Evolutionary conservation across 1,140 invertebrate genomes (phyloP).

Genomic region (Geopemphigus sp.): DNA sequence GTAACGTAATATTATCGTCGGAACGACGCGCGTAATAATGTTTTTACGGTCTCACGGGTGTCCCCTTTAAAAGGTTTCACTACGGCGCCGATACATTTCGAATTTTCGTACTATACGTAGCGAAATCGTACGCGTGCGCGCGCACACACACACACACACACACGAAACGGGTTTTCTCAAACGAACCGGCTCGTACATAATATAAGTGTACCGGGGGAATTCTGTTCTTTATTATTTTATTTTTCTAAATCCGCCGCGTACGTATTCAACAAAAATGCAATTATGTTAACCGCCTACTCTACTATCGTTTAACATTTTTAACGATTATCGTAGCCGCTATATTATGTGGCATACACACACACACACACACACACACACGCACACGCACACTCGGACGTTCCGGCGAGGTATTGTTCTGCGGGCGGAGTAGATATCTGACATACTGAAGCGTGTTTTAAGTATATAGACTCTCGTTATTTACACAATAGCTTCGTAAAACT

Average conservation of each 20-base stretch:
- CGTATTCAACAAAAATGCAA: background rate
- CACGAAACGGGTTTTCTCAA: conserved; percentile 22
- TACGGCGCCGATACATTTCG: background rate
- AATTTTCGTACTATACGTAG: background rate
- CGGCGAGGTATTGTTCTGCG: conserved; percentile 11
- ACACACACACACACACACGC: no score
- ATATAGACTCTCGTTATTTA: conserved; percentile 29
- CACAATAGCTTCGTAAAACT: conserved; percentile 9
- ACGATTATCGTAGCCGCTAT: background rate
- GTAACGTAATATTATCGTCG: no score
- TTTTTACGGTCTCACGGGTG: conserved; percentile 16
- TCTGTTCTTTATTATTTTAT: background rate
- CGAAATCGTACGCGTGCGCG: background rate
- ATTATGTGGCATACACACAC: background rate
- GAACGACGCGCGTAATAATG: no score
- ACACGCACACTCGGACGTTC: no score
- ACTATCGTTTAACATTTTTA: background rate
- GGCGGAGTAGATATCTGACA: background rate
- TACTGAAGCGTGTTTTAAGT: conserved; percentile 18
- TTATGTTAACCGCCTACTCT: background rate
- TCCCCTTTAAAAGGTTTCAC: conserved; percentile 32
- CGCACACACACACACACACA: background rate
- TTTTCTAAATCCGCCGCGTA: background rate
- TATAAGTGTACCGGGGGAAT: background rate
- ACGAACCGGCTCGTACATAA: background rate